These are phyloP conservation scores for Dasysyrphus tricinctus DNA, from an alignment of 2,888 invertebrate species.

Conservation along the genomic window DNA sequence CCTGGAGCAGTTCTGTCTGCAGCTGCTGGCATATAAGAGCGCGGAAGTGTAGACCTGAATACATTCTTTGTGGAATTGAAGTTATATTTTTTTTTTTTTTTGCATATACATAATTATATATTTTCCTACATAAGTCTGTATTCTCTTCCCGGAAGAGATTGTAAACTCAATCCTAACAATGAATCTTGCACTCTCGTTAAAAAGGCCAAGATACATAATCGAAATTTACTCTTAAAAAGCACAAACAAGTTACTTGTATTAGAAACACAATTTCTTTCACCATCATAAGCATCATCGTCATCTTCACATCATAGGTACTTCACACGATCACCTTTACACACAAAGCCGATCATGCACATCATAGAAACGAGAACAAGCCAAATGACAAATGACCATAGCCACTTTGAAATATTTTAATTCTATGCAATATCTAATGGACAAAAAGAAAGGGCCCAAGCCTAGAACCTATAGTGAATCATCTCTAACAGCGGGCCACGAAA, in stretches of 20 bases:
- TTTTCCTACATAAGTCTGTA: not conserved
- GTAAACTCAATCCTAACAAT: not conserved
- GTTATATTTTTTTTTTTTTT: too few relatives aligned
- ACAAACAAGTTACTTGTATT: slow-evolving; percentile 23
- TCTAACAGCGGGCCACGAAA: slow-evolving; percentile 37
- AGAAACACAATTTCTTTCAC: slow-evolving; percentile 27
- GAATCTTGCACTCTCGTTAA: slow-evolving; percentile 8
- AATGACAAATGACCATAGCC: slow-evolving; percentile 62
- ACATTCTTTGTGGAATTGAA: too few relatives aligned
- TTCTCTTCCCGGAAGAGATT: slow-evolving; percentile 10
- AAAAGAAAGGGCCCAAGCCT: slow-evolving; percentile 24
- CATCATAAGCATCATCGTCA: not conserved
- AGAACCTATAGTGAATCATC: slow-evolving; percentile 62
- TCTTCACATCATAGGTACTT: slow-evolving; percentile 20
- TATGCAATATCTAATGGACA: slow-evolving; percentile 45
- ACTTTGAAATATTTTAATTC: slow-evolving; percentile 59
- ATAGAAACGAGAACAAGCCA: slow-evolving; percentile 34
- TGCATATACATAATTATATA: not conserved
- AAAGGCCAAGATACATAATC: slow-evolving; percentile 3
- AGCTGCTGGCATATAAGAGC: too few relatives aligned
- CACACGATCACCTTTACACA: slow-evolving; percentile 52
- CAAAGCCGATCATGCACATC: slow-evolving; percentile 43
- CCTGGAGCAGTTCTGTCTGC: too few relatives aligned
- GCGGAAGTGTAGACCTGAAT: too few relatives aligned
- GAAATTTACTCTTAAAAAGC: slow-evolving; percentile 21